phyloP scores from a whole-genome alignment of 2,113 vertebrate genomes.

The Lutjanus erythropterus region DNA sequence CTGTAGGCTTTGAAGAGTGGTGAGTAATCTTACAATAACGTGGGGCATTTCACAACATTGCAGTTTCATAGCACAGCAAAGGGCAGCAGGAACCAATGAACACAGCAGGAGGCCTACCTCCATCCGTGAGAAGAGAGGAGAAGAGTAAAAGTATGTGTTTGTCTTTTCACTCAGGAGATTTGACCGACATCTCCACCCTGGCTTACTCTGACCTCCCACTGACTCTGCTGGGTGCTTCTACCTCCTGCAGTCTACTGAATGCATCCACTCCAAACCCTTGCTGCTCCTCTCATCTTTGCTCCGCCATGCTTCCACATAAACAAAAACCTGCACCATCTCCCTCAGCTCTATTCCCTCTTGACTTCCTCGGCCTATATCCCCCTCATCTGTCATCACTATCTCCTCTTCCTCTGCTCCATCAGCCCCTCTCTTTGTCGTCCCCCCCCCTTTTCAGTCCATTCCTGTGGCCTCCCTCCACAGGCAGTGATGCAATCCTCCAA shows the following conservation, averaged over 20 bases:
- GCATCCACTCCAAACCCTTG: constrained; percentile 23
- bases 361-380: constrained; percentile 22
- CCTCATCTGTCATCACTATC: constrained; percentile 24
- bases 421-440: constrained; percentile 2
- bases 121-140: constrained; percentile 11
- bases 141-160: constrained; percentile 29
- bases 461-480: constrained; percentile 79
- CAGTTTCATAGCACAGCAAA: constrained; percentile 37
- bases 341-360: constrained; percentile 30
- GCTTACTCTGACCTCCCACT: constrained; percentile 61
- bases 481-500: constrained; percentile 85
- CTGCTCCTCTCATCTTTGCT: constrained; percentile 39
- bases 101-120: constrained; percentile 44
- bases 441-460: constrained; percentile 62
- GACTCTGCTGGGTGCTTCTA: constrained; percentile 49
- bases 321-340: constrained; percentile 20
- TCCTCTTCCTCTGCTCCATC: constrained; percentile 32
- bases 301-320: constrained; percentile 42
- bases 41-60: constrained; percentile 76
- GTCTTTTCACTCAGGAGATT: constrained; percentile 51
- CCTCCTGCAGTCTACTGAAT: constrained; percentile 54
- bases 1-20: constrained; percentile 63
- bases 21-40: constrained; percentile 77
- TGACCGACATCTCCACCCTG: constrained; percentile 61
- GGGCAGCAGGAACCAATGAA: constrained; percentile 40